Evolutionary conservation across 2,888 invertebrate species (phyloP).

Genomic region (Amphimallon solstitiale): DNA sequence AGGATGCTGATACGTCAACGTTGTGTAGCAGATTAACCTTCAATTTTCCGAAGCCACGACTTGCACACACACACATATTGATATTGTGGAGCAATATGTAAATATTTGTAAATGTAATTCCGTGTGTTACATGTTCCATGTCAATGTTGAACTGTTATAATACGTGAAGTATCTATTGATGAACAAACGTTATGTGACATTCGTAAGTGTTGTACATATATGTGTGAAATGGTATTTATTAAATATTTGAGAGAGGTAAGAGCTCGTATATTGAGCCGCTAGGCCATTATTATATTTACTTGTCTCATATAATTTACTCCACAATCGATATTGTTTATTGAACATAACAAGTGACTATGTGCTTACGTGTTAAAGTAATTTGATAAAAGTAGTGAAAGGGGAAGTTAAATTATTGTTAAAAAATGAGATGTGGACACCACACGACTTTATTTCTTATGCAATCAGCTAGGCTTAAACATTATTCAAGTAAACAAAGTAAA

Average conservation of each 20-base stretch:
- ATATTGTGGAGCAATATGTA: slow-evolving; percentile 29
- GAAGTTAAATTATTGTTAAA: no score
- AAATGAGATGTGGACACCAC: no score
- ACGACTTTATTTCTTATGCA: no score
- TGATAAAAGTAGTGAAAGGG: no score
- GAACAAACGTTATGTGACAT: slow-evolving; percentile 9
- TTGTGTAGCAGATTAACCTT: slow-evolving; percentile 39
- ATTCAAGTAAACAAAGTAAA: no score
- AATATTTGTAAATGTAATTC: slow-evolving; percentile 34
- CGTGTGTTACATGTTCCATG: slow-evolving; percentile 3
- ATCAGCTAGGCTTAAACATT: no score
- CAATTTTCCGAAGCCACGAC: slow-evolving; percentile 40
- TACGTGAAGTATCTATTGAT: slow-evolving; percentile 6
- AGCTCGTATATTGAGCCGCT: neutral
- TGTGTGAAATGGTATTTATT: slow-evolving; percentile 23
- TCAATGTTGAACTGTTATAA: slow-evolving; percentile 11
- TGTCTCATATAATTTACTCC: no score
- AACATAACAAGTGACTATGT: no score
- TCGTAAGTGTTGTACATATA: slow-evolving; percentile 4
- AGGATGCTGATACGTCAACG: slow-evolving; percentile 27
- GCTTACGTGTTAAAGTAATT: no score
- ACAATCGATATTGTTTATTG: no score
- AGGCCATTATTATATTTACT: no score
- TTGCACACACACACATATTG: slow-evolving; percentile 37
- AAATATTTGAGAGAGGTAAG: neutral